Base-by-base conservation (phyloP, 1,140 invertebrate genomes). In the Anthonomus grandis region DNA sequence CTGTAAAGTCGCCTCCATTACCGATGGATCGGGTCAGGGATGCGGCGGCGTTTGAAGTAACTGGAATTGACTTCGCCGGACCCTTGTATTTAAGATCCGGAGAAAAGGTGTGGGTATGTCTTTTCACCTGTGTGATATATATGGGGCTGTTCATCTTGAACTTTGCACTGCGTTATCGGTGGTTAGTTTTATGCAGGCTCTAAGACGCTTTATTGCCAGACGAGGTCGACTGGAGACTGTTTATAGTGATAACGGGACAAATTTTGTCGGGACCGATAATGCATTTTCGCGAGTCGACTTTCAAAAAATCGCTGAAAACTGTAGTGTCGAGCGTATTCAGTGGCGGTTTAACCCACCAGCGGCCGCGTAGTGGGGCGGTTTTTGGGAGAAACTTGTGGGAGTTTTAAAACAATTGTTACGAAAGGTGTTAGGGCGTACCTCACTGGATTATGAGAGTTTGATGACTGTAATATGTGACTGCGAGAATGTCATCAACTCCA, bases 341-440 rank as follows among this genome's bases (percentile, higher is more conserved):
- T 60, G 61, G 53, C 34, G 25, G 10, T 65, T 64, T 36, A 65
- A 64, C 39, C 59, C 59, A 12, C 66, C 68, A 6, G 56, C 59
- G 21, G 65, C 73, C 4, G 62, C 74, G 12, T 78, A 75, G 73
- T 73, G 71, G 66, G 74, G 75, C 19, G 76, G 76, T 12, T 70
- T 56, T 25, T 71, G 66, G 61, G 64, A 79, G 51, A 39, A 75
- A 5, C 23, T 79, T n/a, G 64, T 78, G 41, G 69, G 0, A 23
- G 75, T n/a, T 5, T 41, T 70, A 5, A 75, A 77, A 53, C 39
- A 55, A 21, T 37, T 67, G 21, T 57, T 74, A 24, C 45, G 63
- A 5, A 59, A 63, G 42, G 63, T 60, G 46, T 44, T 75, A 1
- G 70, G 69, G 39, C 60, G 53, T 31, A 59, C 65, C 3, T 42